Evolutionary conservation across 2,888 invertebrate genomes (phyloP), one percentile per base, ranked within the genome.

Genomic region (Ectemnius continuus): DNA sequence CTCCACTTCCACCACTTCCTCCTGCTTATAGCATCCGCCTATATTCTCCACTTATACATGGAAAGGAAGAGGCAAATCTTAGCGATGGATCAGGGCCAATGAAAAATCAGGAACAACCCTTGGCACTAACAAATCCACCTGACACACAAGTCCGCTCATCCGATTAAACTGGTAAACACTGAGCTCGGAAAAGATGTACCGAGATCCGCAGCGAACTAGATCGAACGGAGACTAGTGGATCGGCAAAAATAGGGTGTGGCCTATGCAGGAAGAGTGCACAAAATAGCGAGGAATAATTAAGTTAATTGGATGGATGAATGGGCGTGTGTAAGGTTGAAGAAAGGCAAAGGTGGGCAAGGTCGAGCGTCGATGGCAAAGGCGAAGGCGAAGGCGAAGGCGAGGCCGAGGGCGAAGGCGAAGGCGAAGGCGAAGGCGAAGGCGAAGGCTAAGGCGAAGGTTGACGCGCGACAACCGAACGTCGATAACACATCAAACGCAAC

Each of bases 271-370:
- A 59, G 14, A 61, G 62, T 20, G 61, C 52, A 28, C 56, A 63
- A 70, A 73, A 71, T 69, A 45, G 28, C 63, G 61, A 47, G 28
- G 57, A 76, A 74, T 70, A 76, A 73, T 76, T 69, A 64, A 73
- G 67, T 65, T 47, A 46, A 45, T 56, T 6, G 20, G 61, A 45
- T 62, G 23, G 61, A 45, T 62, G 23, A 57, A 58, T 52, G 52
- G 36, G 16, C 6, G 23, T 26, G 72, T 23, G 65, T 76, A 75
- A 73, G 82, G 79, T 82, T 70, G 70, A 62, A 70, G 70, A 36
- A 36, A 65, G 73, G 67, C 52, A 13, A 59, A 23, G 23, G 23
- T 23, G 2, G 61, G 57, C 72, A 63, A 70, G 73, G 76, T 75
- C 75, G 67, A 57, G 61, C 67, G 70, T 70, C 67, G 73, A 73